phyloP scores from a whole-genome alignment of 2,113 vertebrate genomes.

The Jaculus jaculus region DNA sequence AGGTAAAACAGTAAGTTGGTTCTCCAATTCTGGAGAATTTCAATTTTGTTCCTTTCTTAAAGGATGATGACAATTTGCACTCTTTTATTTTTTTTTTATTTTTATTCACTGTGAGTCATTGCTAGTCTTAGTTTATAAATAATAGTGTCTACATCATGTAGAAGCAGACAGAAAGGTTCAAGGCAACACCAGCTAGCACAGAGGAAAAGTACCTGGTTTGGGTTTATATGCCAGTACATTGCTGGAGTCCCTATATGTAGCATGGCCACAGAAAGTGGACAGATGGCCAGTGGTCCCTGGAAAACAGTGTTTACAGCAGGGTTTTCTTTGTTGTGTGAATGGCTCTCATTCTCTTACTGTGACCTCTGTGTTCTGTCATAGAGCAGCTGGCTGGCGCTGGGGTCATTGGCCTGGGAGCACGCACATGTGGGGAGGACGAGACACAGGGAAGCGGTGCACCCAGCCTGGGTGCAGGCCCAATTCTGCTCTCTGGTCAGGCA shows the following conservation, averaged over 20 bases:
- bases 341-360: constrained; percentile 43
- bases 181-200: constrained; percentile 58
- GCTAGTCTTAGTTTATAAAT: constrained; percentile 41
- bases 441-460: constrained; percentile 2
- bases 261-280: neutral
- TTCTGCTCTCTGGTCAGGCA: constrained; percentile 4
- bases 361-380: neutral
- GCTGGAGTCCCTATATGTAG: constrained; percentile 19
- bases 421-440: neutral
- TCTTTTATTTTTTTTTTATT: constrained; percentile 20
- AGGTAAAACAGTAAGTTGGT: constrained; percentile 69
- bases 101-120: constrained; percentile 59
- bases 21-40: constrained; percentile 58
- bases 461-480: neutral
- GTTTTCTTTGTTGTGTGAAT: constrained; percentile 60
- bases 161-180: constrained; percentile 66
- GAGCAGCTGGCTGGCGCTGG: constrained; percentile 26
- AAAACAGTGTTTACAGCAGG: neutral
- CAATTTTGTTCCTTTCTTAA: neutral
- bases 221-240: constrained; percentile 3
- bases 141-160: constrained; percentile 40
- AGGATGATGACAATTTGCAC: constrained; percentile 40
- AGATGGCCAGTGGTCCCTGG: constrained; percentile 58
- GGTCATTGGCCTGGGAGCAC: constrained; percentile 49
- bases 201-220: constrained; percentile 33